These are phyloP conservation scores for Pyxicephalus adspersus DNA, from an alignment of 2,113 vertebrate species.

Conservation along the genomic window DNA sequence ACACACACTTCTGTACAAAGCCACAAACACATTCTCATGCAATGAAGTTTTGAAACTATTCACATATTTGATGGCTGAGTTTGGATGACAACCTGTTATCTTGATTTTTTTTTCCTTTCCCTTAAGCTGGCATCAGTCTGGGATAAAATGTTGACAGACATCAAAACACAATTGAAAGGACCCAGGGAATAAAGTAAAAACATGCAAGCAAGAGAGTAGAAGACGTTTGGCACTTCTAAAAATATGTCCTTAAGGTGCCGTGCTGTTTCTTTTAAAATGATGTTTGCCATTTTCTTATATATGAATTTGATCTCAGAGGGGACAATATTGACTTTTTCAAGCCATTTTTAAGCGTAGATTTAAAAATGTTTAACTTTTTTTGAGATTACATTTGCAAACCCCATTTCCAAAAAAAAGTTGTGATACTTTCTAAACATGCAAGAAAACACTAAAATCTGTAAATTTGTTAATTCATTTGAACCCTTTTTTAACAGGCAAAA, in stretches of 20 bases:
- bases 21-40: too few species aligned
- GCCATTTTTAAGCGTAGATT: not conserved
- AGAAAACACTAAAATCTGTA: not conserved
- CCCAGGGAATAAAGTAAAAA: not conserved
- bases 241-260: not conserved
- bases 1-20: too few species aligned
- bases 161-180: not conserved
- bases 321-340: not conserved
- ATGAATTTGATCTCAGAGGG: constrained; percentile 1
- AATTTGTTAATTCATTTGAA: not conserved
- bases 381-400: too few species aligned
- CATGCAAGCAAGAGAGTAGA: not conserved
- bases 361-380: not conserved
- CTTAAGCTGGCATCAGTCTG: not conserved
- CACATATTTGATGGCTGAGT: not conserved
- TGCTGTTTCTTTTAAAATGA: not conserved
- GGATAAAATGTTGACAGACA: constrained; percentile 30
- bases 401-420: too few species aligned
- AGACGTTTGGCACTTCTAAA: not conserved
- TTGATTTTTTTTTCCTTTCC: not conserved
- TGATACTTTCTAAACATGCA: too few species aligned
- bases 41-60: not conserved
- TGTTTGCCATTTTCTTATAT: not conserved
- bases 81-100: constrained; percentile 1
- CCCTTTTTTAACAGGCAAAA: too few species aligned